Percentiles rank a stretch among this genome's conserved stretches.
Conservation (phyloP, 53 echinoderm and acorn worm species). For the Echinarachnius parma region DNA sequence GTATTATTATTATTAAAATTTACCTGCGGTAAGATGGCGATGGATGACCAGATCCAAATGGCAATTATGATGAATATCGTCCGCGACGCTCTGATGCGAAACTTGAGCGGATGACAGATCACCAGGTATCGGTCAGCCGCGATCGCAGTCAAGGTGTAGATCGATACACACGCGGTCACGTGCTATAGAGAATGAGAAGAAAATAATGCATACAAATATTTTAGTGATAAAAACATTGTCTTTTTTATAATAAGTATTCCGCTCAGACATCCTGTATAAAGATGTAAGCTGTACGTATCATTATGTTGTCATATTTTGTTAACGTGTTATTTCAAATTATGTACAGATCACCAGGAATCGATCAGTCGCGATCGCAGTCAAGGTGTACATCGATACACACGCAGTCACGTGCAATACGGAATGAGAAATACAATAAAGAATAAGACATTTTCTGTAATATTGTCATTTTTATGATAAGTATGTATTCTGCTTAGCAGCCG, state of each 20-base stretch:
- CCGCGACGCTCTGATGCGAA: constrained; percentile 77
- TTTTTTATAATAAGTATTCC: too few species aligned
- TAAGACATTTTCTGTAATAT: too few species aligned
- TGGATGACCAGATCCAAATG: constrained; percentile 73
- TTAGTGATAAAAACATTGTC: too few species aligned
- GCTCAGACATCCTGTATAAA: too few species aligned
- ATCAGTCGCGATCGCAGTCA: constrained; percentile 86
- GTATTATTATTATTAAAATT: too few species aligned
- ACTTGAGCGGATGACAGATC: constrained; percentile 89
- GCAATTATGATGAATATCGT: constrained; percentile 75
- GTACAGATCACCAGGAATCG: constrained; percentile 91
- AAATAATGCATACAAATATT: too few species aligned
- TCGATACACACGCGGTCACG: constrained; percentile 74
- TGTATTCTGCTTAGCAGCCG: too few species aligned
- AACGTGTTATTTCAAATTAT: too few species aligned
- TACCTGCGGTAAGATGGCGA: constrained; percentile 32
- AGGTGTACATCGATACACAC: constrained; percentile 82
- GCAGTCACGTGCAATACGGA: constrained; percentile 62
- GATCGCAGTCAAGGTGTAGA: constrained; percentile 82
- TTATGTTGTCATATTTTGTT: too few species aligned
- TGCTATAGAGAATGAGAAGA: constrained; percentile 45
- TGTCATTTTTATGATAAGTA: too few species aligned
- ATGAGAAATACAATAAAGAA: constrained; percentile 3
- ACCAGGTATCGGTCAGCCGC: constrained; percentile 91
- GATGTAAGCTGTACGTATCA: too few species aligned